phyloP scores from a whole-genome alignment of 1,140 invertebrate genomes.

The Hycleus phaleratus region DNA sequence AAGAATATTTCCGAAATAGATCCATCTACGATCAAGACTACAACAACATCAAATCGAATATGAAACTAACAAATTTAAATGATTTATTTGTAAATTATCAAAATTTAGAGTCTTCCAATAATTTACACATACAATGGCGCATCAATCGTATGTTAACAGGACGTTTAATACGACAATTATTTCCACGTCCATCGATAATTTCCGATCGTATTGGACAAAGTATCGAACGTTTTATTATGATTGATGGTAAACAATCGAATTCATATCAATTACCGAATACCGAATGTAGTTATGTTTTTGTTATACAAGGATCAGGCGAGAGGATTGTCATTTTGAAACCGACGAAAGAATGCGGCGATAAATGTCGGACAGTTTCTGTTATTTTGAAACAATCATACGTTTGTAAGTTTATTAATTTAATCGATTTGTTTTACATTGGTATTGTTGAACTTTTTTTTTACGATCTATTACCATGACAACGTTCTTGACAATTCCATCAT shows the following conservation, averaged over 20 bases:
- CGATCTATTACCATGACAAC: no score
- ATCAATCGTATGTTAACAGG: slow-evolving; percentile 61
- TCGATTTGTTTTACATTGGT: no score
- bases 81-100: slow-evolving; percentile 14
- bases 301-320: slow-evolving; percentile 57
- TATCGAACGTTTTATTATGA: slow-evolving; percentile 62
- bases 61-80: slow-evolving; percentile 5
- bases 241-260: slow-evolving; percentile 55
- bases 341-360: slow-evolving; percentile 55
- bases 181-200: slow-evolving; percentile 53
- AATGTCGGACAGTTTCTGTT: slow-evolving; percentile 56
- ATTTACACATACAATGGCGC: slow-evolving; percentile 49
- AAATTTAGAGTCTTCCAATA: slow-evolving; percentile 11
- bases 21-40: not conserved
- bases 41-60: not conserved
- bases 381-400: slow-evolving; percentile 57
- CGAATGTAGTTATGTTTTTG: slow-evolving; percentile 67
- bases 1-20: not conserved
- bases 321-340: slow-evolving; percentile 57
- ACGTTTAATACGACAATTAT: slow-evolving; percentile 54
- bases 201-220: slow-evolving; percentile 57
- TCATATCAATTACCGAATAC: slow-evolving; percentile 59
- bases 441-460: no score
- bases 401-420: slow-evolving; percentile 49
- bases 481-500: no score